These are phyloP conservation scores for Probaryconus sp. DNA, from an alignment of 1,140 invertebrate genomes.

Conservation along the genomic window DNA sequence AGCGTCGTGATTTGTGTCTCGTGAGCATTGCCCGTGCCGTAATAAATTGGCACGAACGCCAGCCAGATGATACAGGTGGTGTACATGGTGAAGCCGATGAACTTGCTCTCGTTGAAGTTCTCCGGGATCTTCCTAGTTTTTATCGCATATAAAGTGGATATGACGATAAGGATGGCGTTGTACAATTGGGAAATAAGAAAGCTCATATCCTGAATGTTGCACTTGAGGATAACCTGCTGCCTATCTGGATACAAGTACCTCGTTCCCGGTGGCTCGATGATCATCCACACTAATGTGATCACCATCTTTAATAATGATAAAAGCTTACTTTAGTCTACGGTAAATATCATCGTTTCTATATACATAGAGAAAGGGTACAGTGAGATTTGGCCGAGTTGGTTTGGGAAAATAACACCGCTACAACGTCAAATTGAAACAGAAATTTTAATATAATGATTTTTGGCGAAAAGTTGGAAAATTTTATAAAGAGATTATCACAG, in stretches of 20 bases:
- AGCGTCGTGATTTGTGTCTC: constrained; percentile 86
- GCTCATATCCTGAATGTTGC: constrained; percentile 83
- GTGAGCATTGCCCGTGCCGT: constrained; percentile 83
- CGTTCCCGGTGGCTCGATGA: constrained; percentile 83
- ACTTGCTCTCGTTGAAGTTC: constrained; percentile 87
- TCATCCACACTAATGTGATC: constrained; percentile 78
- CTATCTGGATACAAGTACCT: constrained; percentile 78
- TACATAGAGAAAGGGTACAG: no score
- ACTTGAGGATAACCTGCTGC: constrained; percentile 80
- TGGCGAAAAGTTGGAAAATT: no score
- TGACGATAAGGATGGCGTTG: constrained; percentile 85
- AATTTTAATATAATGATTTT: no score
- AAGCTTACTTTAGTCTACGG: constrained; percentile 1
- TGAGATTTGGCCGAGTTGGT: no score
- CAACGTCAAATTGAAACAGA: no score
- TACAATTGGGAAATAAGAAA: constrained; percentile 85
- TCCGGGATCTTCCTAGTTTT: constrained; percentile 87
- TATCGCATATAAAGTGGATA: constrained; percentile 87
- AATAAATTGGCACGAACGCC: constrained; percentile 87
- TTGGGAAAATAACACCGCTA: no score
- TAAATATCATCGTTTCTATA: constrained; percentile 3
- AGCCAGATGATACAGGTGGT: constrained; percentile 88
- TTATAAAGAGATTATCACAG: no score
- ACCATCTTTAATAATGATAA: constrained; percentile 64
- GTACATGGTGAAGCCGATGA: constrained; percentile 88